Conservation (phyloP, 2,797 vertebrate genomes). For the Microctenopoma lineatum region DNA sequence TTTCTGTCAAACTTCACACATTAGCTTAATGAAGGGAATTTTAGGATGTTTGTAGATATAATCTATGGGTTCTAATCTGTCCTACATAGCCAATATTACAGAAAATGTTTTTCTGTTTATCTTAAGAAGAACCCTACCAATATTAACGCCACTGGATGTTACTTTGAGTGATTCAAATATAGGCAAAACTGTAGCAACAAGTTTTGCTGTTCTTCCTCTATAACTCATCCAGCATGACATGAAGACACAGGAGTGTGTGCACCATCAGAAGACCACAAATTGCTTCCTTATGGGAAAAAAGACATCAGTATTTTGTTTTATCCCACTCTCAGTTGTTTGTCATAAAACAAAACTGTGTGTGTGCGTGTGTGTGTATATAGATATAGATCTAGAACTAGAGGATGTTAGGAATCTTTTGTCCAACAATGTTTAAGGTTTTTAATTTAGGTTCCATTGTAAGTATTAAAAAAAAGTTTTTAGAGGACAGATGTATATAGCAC, state of each 20-base stretch:
- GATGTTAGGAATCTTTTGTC: slow-evolving; percentile 19
- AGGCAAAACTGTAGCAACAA: not conserved
- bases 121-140: not conserved
- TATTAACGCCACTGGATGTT: not conserved
- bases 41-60: too few species aligned
- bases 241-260: not conserved
- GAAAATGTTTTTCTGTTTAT: not conserved
- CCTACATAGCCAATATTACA: not conserved
- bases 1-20: not conserved
- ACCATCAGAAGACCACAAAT: not conserved
- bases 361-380: too few species aligned
- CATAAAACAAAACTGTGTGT: not conserved
- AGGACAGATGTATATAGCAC: slow-evolving; percentile 75
- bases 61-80: not conserved
- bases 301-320: not conserved
- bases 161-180: not conserved
- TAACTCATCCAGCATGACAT: not conserved
- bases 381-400: too few species aligned
- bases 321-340: slow-evolving; percentile 12
- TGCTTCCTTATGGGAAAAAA: slow-evolving; percentile 14
- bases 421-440: slow-evolving; percentile 39
- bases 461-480: slow-evolving; percentile 66
- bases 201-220: not conserved
- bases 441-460: slow-evolving; percentile 20
- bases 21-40: too few species aligned